Evolutionary conservation across 2,113 vertebrate genomes (phyloP), one percentile per base, ranked within the genome.

Genomic region (Lonchura striata): DNA sequence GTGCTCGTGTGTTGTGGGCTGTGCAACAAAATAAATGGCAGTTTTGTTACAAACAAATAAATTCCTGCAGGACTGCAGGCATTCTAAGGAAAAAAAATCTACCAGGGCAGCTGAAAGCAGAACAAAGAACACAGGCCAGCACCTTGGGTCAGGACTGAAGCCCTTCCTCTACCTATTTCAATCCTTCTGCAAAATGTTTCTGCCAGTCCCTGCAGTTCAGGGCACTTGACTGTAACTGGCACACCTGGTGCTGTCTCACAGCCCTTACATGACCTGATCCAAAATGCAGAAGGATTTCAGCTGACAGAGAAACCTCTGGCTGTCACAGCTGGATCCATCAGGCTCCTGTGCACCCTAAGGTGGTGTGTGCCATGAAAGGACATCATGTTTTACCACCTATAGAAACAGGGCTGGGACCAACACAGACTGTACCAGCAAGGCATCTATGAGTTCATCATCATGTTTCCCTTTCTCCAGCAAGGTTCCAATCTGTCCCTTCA

Each of bases 381-480:
- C 61, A 71, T 19, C 41, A 2, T 21, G 52, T 69, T 87, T 66
- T 39, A 39, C 9, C 71, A 39, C 30, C 74, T 39, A 18, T 0
- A 61, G 47, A 41, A 76, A 53, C 12, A 53, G 37, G 31, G 53
- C 37, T 53, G 46, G 53, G 64, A 74, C n/a, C n/a, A 71, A 56
- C 42, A 78, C 0, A 78, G 52, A 75, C 66, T 57, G 4, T 98
- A 99, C 99, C 99, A 99, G 90, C 68, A 99, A 96, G 39, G 98
- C 97, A 1, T 98, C 98, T 33, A 99, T 97, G 27, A 99, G 98
- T 82, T 99, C 99, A 16, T 99, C 97, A 0, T 99, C 98, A 0
- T 99, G 99, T 76, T 98, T 98, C 10, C 98, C 98, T 86, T 99
- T 99, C 72, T 99, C 98, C 93, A 98, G 86, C 41, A 99, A 97